These are phyloP conservation scores for Sciurus carolinensis DNA, from an alignment of 2,797 vertebrate genomes.

Conservation along the genomic window DNA sequence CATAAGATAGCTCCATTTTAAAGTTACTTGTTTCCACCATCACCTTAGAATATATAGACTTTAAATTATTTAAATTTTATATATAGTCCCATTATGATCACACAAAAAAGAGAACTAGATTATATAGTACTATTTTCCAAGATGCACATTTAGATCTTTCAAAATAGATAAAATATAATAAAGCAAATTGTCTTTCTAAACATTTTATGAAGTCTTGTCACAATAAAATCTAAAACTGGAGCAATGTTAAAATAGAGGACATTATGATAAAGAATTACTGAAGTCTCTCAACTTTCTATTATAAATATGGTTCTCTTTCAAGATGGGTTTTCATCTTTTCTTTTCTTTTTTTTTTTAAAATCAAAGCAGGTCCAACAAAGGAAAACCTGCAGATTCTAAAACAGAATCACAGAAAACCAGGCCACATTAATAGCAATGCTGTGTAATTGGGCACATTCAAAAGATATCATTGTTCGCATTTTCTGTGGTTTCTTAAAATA, in stretches of 20 bases:
- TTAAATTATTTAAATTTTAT: background rate
- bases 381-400: slow-evolving; percentile 55
- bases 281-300: slow-evolving; percentile 47
- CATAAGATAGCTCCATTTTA: background rate
- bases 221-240: slow-evolving; percentile 55
- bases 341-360: background rate
- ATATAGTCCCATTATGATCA: background rate
- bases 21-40: background rate
- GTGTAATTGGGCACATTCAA: background rate
- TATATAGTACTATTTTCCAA: slow-evolving; percentile 5
- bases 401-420: slow-evolving; percentile 41
- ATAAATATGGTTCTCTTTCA: slow-evolving; percentile 62
- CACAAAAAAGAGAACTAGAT: background rate
- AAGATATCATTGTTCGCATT: slow-evolving; percentile 9
- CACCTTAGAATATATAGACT: background rate
- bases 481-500: slow-evolving; percentile 28
- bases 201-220: slow-evolving; percentile 38
- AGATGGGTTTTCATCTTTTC: slow-evolving; percentile 2
- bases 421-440: slow-evolving; percentile 30
- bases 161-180: slow-evolving; percentile 3
- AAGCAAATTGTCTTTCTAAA: slow-evolving; percentile 29
- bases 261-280: slow-evolving; percentile 21
- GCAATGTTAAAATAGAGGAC: slow-evolving; percentile 45
- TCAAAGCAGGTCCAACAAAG: slow-evolving; percentile 61
- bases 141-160: slow-evolving; percentile 3